Evolutionary conservation across 2,888 invertebrate genomes (phyloP), one percentile per base, ranked within the genome.

Genomic region (Cloeon dipterum): DNA sequence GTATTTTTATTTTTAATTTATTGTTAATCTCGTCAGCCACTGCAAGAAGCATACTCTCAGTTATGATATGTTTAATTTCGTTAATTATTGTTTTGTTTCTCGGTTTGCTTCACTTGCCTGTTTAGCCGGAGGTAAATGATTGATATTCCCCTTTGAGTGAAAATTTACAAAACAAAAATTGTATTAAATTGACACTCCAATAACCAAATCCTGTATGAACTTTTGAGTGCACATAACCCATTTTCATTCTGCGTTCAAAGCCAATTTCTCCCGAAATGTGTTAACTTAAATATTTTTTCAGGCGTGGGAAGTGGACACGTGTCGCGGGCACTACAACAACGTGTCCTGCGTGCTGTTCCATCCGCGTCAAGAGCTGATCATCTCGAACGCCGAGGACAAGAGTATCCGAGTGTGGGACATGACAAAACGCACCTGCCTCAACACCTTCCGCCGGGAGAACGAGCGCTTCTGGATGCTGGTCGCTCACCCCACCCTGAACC

Each of bases 281-380:
- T n/a, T n/a, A n/a, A n/a, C n/a, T n/a, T n/a, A n/a, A n/a, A n/a
- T n/a, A n/a, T n/a, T n/a, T n/a, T n/a, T n/a, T n/a, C 46, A 77
- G 66, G 96, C 94, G 0, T 96, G 94, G 94, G 96, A 98, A 55
- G 88, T 98, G 32, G 98, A 99, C 59, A 91, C 94, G 1, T 98
- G 94, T 49, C 74, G 98, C n/a, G 98, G 98, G 0, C 98, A 98
- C 56, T 98, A 96, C 65, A 93, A 96, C 65, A 99, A 99, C 57
- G 96, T 98, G 3, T 96, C 94, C 0, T 94, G 94, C 52, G 91
- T 85, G 0, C 59, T 93, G 32, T 98, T 98, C 62, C 96, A 98
- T 60, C 94, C 98, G 1, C 68, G 91, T 14, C 89, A 94, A 55
- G 98, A 99, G 52, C 64, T 96, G 20, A 86, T 99, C 42, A 62